phyloP scores from a whole-genome alignment of 2,113 vertebrate species.

The Microtus montanus region DNA sequence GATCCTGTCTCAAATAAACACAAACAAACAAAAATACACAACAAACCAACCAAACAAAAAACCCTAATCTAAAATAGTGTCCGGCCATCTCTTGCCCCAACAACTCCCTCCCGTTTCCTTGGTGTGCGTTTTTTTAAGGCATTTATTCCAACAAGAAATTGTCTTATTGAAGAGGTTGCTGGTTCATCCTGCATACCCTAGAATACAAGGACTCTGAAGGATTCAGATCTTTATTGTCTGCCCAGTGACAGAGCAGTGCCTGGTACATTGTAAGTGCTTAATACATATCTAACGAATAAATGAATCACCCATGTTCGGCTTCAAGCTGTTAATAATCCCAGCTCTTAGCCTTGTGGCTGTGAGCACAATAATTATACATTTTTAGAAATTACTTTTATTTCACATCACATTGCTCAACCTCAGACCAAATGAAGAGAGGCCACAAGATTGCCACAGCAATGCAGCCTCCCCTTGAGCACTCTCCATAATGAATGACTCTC shows the following conservation, averaged over 20 bases:
- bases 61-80: not conserved
- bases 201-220: not conserved
- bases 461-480: too few species aligned
- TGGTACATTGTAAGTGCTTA: not conserved
- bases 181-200: not conserved
- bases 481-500: too few species aligned
- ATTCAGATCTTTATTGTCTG: not conserved
- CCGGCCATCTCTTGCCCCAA: not conserved
- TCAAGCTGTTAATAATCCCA: too few species aligned
- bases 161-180: not conserved
- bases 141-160: not conserved
- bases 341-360: too few species aligned
- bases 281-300: not conserved
- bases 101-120: not conserved
- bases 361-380: too few species aligned
- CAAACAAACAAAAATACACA: not conserved
- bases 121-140: not conserved
- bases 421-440: too few species aligned
- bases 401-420: too few species aligned
- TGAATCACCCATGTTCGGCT: not conserved
- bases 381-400: too few species aligned
- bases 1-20: not conserved
- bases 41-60: not conserved
- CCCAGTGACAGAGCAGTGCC: not conserved
- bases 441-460: too few species aligned